phyloP scores from a whole-genome alignment of 2,113 vertebrate genomes.

The Colossoma macropomum region DNA sequence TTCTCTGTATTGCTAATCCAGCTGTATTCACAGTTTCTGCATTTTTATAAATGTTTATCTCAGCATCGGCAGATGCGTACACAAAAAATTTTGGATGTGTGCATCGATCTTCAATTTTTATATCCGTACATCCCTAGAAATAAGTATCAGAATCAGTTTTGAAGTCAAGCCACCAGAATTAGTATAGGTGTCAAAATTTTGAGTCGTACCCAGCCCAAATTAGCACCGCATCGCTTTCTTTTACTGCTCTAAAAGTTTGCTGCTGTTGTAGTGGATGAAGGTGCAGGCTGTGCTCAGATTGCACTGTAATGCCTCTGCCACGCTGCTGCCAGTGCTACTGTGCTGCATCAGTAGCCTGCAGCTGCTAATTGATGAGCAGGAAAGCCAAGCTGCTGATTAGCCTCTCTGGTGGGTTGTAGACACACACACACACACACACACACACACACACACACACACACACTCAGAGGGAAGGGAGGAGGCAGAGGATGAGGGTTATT shows the following conservation, averaged over 20 bases:
- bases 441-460: neutral
- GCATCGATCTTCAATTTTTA: too few relatives aligned
- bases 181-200: too few relatives aligned
- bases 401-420: neutral
- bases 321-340: neutral
- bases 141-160: too few relatives aligned
- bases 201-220: too few relatives aligned
- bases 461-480: neutral
- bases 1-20: too few relatives aligned
- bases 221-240: too few relatives aligned
- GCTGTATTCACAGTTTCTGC: too few relatives aligned
- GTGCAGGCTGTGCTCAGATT: neutral
- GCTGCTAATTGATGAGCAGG: conserved; percentile 36
- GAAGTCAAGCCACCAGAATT: too few relatives aligned
- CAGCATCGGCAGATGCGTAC: too few relatives aligned
- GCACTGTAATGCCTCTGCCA: conserved; percentile 1
- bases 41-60: too few relatives aligned
- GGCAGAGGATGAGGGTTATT: conserved; percentile 11
- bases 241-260: neutral
- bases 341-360: conserved; percentile 33
- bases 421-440: neutral
- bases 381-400: conserved; percentile 41
- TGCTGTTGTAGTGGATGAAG: neutral
- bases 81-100: too few relatives aligned
- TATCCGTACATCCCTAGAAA: too few relatives aligned